Conservation (phyloP, 2,797 vertebrate genomes). For the Siniperca obscura region DNA sequence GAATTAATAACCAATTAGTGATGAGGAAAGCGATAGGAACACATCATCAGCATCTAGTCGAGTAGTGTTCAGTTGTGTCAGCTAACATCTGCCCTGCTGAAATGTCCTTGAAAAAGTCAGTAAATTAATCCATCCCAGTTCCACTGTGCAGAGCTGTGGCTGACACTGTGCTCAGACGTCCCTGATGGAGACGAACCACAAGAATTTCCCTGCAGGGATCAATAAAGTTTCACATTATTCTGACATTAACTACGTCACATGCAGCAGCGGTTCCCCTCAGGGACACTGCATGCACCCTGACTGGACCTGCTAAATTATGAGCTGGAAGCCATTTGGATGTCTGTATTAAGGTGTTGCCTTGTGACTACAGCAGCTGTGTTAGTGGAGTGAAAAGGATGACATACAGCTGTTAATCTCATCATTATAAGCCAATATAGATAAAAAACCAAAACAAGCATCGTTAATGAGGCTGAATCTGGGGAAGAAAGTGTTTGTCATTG, state of each 20-base stretch:
- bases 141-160: slow-evolving; percentile 28
- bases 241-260: slow-evolving; percentile 53
- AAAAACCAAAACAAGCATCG: slow-evolving; percentile 9
- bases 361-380: slow-evolving; percentile 37
- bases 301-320: slow-evolving; percentile 56
- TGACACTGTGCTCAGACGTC: slow-evolving; percentile 19
- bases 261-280: slow-evolving; percentile 1
- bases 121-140: slow-evolving; percentile 45
- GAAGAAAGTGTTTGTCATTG: not conserved
- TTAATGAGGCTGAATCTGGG: slow-evolving; percentile 28
- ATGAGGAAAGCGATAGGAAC: not conserved
- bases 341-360: slow-evolving; percentile 29
- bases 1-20: not conserved
- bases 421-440: slow-evolving; percentile 14
- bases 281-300: slow-evolving; percentile 40
- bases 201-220: slow-evolving; percentile 70
- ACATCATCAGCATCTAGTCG: slow-evolving; percentile 17
- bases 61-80: slow-evolving; percentile 1
- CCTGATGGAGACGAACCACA: slow-evolving; percentile 29
- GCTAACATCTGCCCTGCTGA: slow-evolving; percentile 45
- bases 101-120: slow-evolving; percentile 56
- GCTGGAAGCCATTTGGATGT: slow-evolving; percentile 41
- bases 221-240: slow-evolving; percentile 61
- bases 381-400: not conserved
- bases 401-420: slow-evolving; percentile 31